phyloP scores from a whole-genome alignment of 2,888 invertebrate species.

The Sarcophaga caerulescens region DNA sequence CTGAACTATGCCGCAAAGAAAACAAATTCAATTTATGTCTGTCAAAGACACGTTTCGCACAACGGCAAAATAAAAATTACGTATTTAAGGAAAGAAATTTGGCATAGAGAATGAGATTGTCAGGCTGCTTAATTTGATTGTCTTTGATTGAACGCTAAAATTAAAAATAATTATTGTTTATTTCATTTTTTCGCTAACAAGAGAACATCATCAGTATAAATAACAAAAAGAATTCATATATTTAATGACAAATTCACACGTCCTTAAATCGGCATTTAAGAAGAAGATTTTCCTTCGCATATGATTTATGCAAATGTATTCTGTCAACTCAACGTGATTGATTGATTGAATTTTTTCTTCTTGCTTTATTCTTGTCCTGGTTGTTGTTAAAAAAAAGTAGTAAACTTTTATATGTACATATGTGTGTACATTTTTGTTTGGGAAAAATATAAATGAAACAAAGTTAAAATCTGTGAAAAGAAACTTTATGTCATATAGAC shows the following conservation, averaged over 20 bases:
- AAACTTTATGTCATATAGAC: neutral
- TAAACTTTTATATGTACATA: neutral
- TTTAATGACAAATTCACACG: conserved; percentile 45
- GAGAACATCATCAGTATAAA: neutral
- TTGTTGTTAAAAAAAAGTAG: neutral
- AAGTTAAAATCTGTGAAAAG: conserved; percentile 29
- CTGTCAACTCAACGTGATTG: conserved; percentile 60
- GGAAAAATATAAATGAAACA: conserved; percentile 6
- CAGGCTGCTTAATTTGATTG: no score
- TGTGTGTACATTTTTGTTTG: neutral
- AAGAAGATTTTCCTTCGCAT: conserved; percentile 39
- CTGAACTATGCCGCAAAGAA: no score
- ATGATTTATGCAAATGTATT: conserved; percentile 63
- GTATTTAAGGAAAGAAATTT: no score
- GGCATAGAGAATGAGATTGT: no score
- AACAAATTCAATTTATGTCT: no score
- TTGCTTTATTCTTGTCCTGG: neutral
- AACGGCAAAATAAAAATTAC: no score
- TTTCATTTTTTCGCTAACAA: neutral
- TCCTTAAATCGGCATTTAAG: conserved; percentile 49
- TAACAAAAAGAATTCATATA: neutral
- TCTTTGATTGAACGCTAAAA: no score
- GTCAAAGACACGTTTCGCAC: no score
- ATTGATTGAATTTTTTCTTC: conserved; percentile 55
- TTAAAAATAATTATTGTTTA: no score